Base-by-base conservation (phyloP, 2,888 invertebrate genomes). In the Caenorhabditis zanzibari region DNA sequence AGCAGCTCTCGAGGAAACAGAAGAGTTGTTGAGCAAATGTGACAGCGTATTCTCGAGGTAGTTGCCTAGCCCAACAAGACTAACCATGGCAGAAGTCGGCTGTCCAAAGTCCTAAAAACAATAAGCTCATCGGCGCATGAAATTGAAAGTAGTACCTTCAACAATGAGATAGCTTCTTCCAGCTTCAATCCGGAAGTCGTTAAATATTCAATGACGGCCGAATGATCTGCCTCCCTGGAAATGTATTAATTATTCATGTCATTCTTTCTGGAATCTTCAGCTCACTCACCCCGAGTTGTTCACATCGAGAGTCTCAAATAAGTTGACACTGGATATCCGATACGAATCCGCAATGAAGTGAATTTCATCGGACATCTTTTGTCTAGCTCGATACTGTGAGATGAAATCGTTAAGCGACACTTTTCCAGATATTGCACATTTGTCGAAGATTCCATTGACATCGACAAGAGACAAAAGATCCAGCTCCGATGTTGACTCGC, bases 271-370 rank as follows among this genome's bases (percentile, higher is more conserved):
- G 52, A 26, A 54, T 14, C 22, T 24, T 54, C 26, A 9, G 16
- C 26, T 41, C 10, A 82, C 82, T 64, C 12, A 89, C 88, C 89
- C 89, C 32, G 86, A 84, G 44, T 86, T 77, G 19, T 82, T 77
- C 12, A 82, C 72, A 75, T 89, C 89, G 26, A 88, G 68, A 2
- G 82, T 61, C 44, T 89, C 88, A 59, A 89, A 87, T 49, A 89
- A 79, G 54, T 89, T 89, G 61, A 88, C 63, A 9, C 87, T 77
- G 41, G 85, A 83, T 54, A 87, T 87, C 28, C 81, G 81, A 83
- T 86, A 88, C 2, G 88, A 82, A 73, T 89, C 89, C 35, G 87
- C 89, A 56, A 88, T 88, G 68, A 88, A 88, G 61, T 89, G 89
- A 24, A 88, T 86, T 84, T 88, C 88, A 35, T 86, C 87, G 24